Evolutionary conservation across 2,113 vertebrate genomes (phyloP).

Genomic region (Drymodes brunneopygia): DNA sequence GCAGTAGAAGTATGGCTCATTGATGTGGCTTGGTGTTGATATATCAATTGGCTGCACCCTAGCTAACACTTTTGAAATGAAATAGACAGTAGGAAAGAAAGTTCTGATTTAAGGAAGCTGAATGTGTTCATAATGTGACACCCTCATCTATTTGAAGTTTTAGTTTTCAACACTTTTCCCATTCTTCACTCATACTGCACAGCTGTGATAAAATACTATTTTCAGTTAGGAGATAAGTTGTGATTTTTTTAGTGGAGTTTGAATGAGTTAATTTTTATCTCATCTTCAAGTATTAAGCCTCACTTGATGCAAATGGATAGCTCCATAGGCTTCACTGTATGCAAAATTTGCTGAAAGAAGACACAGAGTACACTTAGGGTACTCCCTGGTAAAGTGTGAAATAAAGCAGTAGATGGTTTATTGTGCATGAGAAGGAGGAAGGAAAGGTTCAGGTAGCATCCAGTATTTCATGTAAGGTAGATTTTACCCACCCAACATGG

Average conservation of each 20-base stretch:
- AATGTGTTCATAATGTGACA: background rate
- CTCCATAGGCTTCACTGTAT: background rate
- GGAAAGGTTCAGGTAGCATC: background rate
- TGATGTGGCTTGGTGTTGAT: slow-evolving; percentile 8
- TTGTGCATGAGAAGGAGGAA: background rate
- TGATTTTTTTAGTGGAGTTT: background rate
- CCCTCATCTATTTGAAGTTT: background rate
- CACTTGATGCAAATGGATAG: background rate
- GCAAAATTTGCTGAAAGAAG: background rate
- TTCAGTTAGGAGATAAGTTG: background rate
- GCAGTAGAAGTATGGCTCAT: slow-evolving; percentile 9
- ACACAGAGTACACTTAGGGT: background rate
- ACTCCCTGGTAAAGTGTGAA: background rate
- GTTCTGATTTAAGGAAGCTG: background rate
- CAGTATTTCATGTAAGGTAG: background rate
- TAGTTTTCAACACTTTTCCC: background rate
- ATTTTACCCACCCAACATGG: background rate
- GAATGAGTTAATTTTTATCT: background rate
- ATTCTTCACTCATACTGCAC: background rate
- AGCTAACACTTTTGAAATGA: background rate
- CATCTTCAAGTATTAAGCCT: background rate
- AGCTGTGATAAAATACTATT: background rate
- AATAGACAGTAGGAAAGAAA: background rate
- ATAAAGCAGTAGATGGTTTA: background rate
- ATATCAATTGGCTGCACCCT: background rate